A percentile compares a stretch with the other conserved stretches of the same genome.
phyloP scores from a whole-genome alignment of 2,113 vertebrate species.

The Pangasianodon gigas region DNA sequence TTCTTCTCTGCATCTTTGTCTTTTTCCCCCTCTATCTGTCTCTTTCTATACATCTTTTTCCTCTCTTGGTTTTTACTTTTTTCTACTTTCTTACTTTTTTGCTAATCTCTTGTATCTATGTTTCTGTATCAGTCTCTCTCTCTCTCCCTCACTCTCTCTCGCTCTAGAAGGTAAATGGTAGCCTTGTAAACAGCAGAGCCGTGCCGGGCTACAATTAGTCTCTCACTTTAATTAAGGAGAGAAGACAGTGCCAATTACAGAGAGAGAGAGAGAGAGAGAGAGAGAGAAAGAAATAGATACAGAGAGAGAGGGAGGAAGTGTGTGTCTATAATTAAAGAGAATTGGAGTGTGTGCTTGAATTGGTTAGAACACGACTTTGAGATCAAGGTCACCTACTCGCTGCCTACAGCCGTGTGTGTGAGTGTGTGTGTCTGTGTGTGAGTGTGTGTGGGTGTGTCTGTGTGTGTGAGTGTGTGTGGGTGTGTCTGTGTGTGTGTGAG shows the following conservation, averaged over 20 bases:
- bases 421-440: conserved; percentile 51
- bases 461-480: conserved; percentile 10
- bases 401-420: conserved; percentile 55
- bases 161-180: conserved; percentile 69
- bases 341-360: conserved; percentile 37
- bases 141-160: neutral
- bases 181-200: conserved; percentile 56
- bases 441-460: conserved; percentile 36
- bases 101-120: too few relatives aligned
- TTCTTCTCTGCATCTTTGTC: neutral
- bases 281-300: neutral
- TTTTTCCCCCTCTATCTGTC: neutral
- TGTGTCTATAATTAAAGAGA: conserved; percentile 49
- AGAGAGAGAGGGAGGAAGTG: conserved; percentile 27
- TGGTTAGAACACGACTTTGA: conserved; percentile 45
- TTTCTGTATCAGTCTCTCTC: neutral
- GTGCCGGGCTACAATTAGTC: conserved; percentile 68
- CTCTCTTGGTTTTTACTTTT: neutral
- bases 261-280: neutral
- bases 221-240: conserved; percentile 71
- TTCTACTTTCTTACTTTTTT: too few relatives aligned
- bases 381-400: conserved; percentile 54
- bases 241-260: conserved; percentile 71
- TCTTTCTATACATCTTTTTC: neutral
- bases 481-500: conserved; percentile 5